Evolutionary conservation across 2,888 invertebrate species (phyloP), one percentile per base, ranked within the genome.

Genomic region (Drosophila seclusa): DNA sequence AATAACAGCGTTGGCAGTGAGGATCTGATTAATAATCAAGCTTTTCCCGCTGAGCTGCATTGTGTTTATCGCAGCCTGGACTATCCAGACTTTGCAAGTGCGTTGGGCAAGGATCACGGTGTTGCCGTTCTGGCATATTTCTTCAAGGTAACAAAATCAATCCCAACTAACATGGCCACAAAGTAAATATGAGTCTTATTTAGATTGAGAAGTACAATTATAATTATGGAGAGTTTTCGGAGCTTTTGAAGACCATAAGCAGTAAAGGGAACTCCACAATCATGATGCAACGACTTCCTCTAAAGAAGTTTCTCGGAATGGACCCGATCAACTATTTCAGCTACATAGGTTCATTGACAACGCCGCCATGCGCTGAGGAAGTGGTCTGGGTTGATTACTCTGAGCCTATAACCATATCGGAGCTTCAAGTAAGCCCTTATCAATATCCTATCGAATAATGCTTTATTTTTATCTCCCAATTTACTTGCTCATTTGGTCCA

Each of bases 321-420:
- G 94, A 95, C 87, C 92, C 95, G 70, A 91, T 94, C 42, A 93
- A 95, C 45, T 98, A 97, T 93, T 98, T 96, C 94, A 97, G 97
- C 0, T 98, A 98, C 91, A 94, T 94, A 52, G 98, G 98, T 0
- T 97, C 97, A 0, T 92, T 98, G 78, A 98, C 98, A 5, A 98
- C 98, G 3, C 97, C 97, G 3, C 98, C 98, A 0, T 97, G 96
- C 83, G 95, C 95, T 29, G 98, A 98, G 94, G 96, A 96, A 57
- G 98, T 98, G 48, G 96, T 95, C 48, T 98, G 97, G 97, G 95
- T 98, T 68, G 97, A 98, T 85, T 97, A 97, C 88, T 95, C 95
- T 82, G 94, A 96, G 71, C 96, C 97, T 0, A 95, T 97, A 8
- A 92, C 94, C 73, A 93, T 96, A 65, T 95, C 96, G 0, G 95